Percentiles rank a stretch among this genome's conserved stretches.
phyloP scores from a whole-genome alignment of 1,140 invertebrate species.

The Drosophila sucinea region DNA sequence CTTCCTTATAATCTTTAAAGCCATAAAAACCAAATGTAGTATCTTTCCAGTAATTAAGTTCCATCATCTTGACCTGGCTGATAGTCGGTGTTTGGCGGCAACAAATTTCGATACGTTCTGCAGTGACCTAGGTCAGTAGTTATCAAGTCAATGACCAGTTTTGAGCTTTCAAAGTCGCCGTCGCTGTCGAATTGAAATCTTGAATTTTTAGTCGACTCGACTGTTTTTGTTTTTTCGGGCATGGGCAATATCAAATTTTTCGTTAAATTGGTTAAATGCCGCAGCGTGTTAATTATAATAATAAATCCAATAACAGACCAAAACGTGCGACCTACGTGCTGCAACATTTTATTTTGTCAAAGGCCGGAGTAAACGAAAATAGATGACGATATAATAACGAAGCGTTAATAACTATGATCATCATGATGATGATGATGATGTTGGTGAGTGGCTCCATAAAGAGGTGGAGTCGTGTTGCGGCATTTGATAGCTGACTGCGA shows the following conservation, averaged over 20 bases:
- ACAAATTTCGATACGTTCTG: conserved; percentile 40
- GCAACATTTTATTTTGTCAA: conserved; percentile 65
- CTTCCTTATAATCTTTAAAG: conserved; percentile 23
- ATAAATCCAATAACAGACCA: conserved; percentile 75
- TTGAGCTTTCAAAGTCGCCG: conserved; percentile 40
- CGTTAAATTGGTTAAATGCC: conserved; percentile 57
- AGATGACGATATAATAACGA: conserved; percentile 45
- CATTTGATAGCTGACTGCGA: conserved; percentile 51
- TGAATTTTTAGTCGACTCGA: conserved; percentile 9
- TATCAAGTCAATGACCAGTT: conserved; percentile 24
- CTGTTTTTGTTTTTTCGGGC: not conserved
- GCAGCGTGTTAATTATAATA: conserved; percentile 72
- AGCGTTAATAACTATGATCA: conserved; percentile 62
- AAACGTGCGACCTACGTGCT: conserved; percentile 77
- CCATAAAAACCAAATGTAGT: not conserved
- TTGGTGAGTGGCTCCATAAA: conserved; percentile 44
- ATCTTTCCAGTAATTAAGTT: conserved; percentile 4
- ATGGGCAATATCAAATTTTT: conserved; percentile 22
- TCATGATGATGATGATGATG: conserved; percentile 35
- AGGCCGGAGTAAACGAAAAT: conserved; percentile 62
- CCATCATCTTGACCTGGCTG: conserved; percentile 50
- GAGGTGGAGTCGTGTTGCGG: conserved; percentile 56
- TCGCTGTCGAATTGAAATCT: conserved; percentile 9
- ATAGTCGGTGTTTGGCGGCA: not conserved
- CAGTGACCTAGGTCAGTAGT: conserved; percentile 20